Conservation (phyloP, 2,797 vertebrate genomes). For the Xyrichtys novacula region DNA sequence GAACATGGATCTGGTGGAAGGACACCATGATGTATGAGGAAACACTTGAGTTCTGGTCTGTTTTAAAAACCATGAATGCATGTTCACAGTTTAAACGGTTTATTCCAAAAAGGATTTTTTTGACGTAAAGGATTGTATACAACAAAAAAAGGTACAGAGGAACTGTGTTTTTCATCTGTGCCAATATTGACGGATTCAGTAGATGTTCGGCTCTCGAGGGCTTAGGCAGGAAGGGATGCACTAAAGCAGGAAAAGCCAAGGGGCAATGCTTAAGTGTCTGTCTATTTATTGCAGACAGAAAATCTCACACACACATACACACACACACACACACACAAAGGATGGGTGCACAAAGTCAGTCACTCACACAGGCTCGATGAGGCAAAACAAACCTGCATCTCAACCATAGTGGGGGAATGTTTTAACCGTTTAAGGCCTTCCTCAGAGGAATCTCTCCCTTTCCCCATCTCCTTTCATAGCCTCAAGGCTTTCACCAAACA, state of each 20-base stretch:
- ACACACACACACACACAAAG: conserved; percentile 38
- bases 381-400: conserved; percentile 64
- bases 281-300: conserved; percentile 73
- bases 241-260: conserved; percentile 76
- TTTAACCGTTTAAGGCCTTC: conserved; percentile 60
- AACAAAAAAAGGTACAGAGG: conserved; percentile 44
- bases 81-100: conserved; percentile 48
- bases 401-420: conserved; percentile 51
- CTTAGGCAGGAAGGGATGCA: conserved; percentile 74
- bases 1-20: no score
- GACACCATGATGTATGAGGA: no score
- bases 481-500: conserved; percentile 54
- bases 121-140: conserved; percentile 65
- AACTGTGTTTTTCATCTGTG: conserved; percentile 64
- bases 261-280: conserved; percentile 72
- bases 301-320: conserved; percentile 24
- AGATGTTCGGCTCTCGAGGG: conserved; percentile 74
- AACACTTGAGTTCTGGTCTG: conserved; percentile 31
- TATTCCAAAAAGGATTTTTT: conserved; percentile 56
- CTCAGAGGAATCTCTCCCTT: conserved; percentile 46
- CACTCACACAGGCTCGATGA: conserved; percentile 57
- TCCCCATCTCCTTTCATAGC: conserved; percentile 52
- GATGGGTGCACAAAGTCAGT: conserved; percentile 40
- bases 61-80: conserved; percentile 35
- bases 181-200: conserved; percentile 78